Base-by-base conservation (phyloP, 2,797 vertebrate species). In the Acanthopagrus latus region DNA sequence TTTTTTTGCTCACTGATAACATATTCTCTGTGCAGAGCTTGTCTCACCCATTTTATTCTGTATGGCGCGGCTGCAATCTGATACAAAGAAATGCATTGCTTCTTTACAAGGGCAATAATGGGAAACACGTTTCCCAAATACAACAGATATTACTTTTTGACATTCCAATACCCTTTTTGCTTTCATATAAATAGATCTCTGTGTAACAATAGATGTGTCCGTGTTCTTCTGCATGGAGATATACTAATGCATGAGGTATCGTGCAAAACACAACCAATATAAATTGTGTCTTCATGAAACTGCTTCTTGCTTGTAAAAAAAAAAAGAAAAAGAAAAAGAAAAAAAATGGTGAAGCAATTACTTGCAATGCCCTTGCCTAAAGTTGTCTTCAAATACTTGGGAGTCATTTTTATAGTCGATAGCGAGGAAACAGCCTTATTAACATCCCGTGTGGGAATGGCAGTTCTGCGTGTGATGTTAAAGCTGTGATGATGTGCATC, bases 291-390 rank as follows among this genome's bases (percentile, higher is more conserved):
- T 64, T 71, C 16, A 56, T 67, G 5, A 64, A 68, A 21, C 12
- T 74, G 56, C 47, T 55, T 60, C 10, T 18, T 71, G 21, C 55
- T 71, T 71, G 25, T 38, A 52, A 64, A 81, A 75, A 64, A 33
- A 33, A 33, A 33, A 7, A 33, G 7, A 33, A 20, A 33, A 33
- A 33, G 29, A 33, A 33, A 33, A 29, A 75, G 64, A 38, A 17
- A 18, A 47, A 8, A 38, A 14, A 3, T 2, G 2, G 3, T 58
- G 65, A 76, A 66, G 64, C 69, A 79, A 70, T 89, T 84, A 91
- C 82, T 82, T 65, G 25, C 68, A 64, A 52, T 82, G 83, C 78
- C 86, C 71, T 88, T 86, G 83, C 74, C 77, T 74, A 73, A 54
- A 76, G 52, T 77, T 86, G 50, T 72, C 63, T 69, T 81, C 2